These are phyloP conservation scores for Channa argus DNA, from an alignment of 2,113 vertebrate genomes.

Conservation along the genomic window DNA sequence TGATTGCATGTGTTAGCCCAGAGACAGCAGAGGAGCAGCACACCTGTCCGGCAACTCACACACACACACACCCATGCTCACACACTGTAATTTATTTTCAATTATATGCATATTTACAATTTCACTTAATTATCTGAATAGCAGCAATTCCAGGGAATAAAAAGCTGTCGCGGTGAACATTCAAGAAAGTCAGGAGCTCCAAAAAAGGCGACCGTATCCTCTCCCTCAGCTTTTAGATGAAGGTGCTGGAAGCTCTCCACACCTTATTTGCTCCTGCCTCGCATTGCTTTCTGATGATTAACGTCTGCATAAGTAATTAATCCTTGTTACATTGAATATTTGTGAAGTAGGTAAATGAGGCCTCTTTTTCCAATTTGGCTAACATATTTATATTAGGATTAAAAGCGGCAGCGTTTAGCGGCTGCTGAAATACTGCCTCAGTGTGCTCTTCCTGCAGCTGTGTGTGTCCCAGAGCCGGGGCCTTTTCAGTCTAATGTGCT, in stretches of 20 bases:
- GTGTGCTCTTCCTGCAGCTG: slow-evolving; percentile 75
- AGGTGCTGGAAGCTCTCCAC: not conserved
- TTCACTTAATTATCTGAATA: not conserved
- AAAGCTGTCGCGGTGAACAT: not conserved
- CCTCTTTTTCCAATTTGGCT: slow-evolving; percentile 64
- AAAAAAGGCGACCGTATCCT: slow-evolving; percentile 24
- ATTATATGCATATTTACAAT: not conserved
- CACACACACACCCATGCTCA: slow-evolving; percentile 9
- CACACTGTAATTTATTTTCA: not conserved
- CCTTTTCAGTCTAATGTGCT: slow-evolving; percentile 84
- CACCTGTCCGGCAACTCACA: slow-evolving; percentile 59
- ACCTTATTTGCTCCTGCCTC: slow-evolving; percentile 33
- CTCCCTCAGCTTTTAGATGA: slow-evolving; percentile 1
- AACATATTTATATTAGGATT: slow-evolving; percentile 70
- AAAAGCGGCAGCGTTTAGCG: slow-evolving; percentile 68
- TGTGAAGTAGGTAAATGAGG: slow-evolving; percentile 62
- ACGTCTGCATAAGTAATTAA: slow-evolving; percentile 62
- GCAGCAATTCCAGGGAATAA: not conserved
- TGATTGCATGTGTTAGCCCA: slow-evolving; percentile 75
- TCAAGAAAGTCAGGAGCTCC: not conserved
- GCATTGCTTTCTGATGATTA: slow-evolving; percentile 60
- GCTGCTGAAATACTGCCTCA: slow-evolving; percentile 65
- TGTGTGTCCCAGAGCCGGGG: slow-evolving; percentile 75
- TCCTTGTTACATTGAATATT: slow-evolving; percentile 56
- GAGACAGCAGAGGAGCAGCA: slow-evolving; percentile 31